phyloP scores from a whole-genome alignment of 2,888 invertebrate genomes.

The Melinaea menophilus region DNA sequence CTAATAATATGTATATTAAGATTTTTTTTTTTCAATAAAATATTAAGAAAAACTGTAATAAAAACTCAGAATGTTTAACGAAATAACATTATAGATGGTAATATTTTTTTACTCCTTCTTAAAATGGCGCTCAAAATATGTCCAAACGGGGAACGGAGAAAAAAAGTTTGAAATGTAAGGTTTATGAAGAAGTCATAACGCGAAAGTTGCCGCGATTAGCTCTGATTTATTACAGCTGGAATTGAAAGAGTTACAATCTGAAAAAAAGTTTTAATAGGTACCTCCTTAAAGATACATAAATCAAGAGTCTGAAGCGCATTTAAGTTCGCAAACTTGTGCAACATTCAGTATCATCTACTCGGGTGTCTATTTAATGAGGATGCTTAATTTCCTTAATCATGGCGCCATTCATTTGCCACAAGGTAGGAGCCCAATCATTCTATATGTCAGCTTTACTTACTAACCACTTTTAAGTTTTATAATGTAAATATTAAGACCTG shows the following conservation, averaged over 20 bases:
- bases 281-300: no score
- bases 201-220: conserved; percentile 74
- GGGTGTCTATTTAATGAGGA: conserved; percentile 61
- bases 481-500: no score
- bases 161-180: conserved; percentile 78
- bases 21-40: no score
- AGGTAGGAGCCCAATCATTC: conserved; percentile 15
- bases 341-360: conserved; percentile 31
- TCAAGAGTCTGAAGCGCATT: no score
- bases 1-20: no score
- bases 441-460: conserved; percentile 5
- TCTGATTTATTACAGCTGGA: conserved; percentile 74
- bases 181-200: conserved; percentile 77
- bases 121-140: conserved; percentile 55
- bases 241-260: conserved; percentile 76
- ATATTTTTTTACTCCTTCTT: conserved; percentile 37
- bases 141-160: conserved; percentile 63
- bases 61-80: no score
- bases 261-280: conserved; percentile 75
- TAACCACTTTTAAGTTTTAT: no score
- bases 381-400: conserved; percentile 50
- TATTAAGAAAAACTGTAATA: no score
- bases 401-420: conserved; percentile 32
- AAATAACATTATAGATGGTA: no score
- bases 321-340: no score